Percentiles rank a stretch among this genome's conserved stretches.
Evolutionary conservation across 2,888 invertebrate species (phyloP).

Genomic region (Callyntrura sp.): DNA sequence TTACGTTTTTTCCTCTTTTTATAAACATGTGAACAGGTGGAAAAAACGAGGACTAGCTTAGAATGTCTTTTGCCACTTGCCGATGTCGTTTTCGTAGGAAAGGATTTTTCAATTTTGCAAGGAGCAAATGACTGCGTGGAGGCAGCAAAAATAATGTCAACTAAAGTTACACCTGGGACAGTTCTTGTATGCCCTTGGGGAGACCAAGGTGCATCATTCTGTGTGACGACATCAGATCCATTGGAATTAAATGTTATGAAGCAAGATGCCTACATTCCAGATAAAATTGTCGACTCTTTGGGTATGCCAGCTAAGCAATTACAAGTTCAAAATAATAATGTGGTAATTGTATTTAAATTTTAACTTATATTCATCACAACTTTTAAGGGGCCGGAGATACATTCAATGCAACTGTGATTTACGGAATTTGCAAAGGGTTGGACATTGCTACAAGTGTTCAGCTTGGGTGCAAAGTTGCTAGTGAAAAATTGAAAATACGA

Average conservation of each 20-base stretch:
- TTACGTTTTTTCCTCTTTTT: too few relatives aligned
- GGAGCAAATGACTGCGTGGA: conserved; percentile 87
- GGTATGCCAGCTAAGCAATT: conserved; percentile 66
- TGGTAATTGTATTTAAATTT: too few relatives aligned
- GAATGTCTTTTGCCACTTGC: conserved; percentile 86
- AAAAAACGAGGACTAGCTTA: conserved; percentile 87
- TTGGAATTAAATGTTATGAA: conserved; percentile 84
- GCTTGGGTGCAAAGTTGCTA: conserved; percentile 88
- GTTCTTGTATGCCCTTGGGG: conserved; percentile 88
- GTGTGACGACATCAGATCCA: conserved; percentile 84
- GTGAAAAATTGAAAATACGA: conserved; percentile 87
- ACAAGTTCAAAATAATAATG: background rate
- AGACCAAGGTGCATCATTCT: conserved; percentile 87
- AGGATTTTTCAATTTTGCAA: conserved; percentile 88
- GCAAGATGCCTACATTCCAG: conserved; percentile 87
- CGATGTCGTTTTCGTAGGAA: conserved; percentile 89
- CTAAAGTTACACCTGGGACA: conserved; percentile 85
- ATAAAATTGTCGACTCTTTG: conserved; percentile 88
- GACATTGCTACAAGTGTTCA: conserved; percentile 86
- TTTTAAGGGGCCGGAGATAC: conserved; percentile 89
- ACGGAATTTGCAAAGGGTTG: conserved; percentile 86
- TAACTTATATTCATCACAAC: too few relatives aligned
- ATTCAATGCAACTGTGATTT: conserved; percentile 88
- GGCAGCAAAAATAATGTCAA: conserved; percentile 86
- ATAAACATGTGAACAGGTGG: conserved; percentile 85